Evolutionary conservation across 2,797 vertebrate species (phyloP), one percentile per base, ranked within the genome.

Genomic region (Tarsius wallacei): DNA sequence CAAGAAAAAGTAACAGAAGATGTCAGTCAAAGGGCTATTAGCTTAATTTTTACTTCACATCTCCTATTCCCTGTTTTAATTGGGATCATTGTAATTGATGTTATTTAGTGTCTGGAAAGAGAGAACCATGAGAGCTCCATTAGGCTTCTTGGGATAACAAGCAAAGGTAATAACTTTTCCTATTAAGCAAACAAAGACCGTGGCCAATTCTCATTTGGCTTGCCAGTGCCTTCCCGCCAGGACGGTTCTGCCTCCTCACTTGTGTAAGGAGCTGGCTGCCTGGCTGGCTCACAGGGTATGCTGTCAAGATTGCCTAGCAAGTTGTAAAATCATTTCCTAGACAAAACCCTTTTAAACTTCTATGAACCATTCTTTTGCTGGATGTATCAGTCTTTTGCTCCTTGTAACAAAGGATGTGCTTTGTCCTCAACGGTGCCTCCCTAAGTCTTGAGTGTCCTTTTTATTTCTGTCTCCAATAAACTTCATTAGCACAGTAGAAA

Each of bases 191-290:
- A 98, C 91, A 98, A 91, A 98, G 24, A 94, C 87, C 2, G 14
- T 73, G 78, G 78, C 85, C 83, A 89, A 83, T 87, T 98, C 98
- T 98, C 98, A 98, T 97, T 97, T 95, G 87, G 93, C 90, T 97
- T 83, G 73, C 91, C 63, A 94, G 83, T 14, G 3, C 36, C 83
- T 96, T 93, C 91, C 89, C 8, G 7, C 87, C 26, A 93, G 87
- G 68, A 91, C 51, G 33, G 71, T 89, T 96, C 76, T 88, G 53
- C 53, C 70, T 76, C n/a, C 76, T 95, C 53, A 71, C 96, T 97
- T 84, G 64, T 92, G 66, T 0, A 24, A 90, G 86, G 24, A 93
- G 14, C 66, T 96, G 95, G 93, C 80, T 78, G 63, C 17, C 87
- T 71, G 81, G 36, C 86, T 55, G 82, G 93, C 84, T 87, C 88